Base-by-base conservation (phyloP, 2,113 vertebrate genomes). In the Neolamprologus variostigma region DNA sequence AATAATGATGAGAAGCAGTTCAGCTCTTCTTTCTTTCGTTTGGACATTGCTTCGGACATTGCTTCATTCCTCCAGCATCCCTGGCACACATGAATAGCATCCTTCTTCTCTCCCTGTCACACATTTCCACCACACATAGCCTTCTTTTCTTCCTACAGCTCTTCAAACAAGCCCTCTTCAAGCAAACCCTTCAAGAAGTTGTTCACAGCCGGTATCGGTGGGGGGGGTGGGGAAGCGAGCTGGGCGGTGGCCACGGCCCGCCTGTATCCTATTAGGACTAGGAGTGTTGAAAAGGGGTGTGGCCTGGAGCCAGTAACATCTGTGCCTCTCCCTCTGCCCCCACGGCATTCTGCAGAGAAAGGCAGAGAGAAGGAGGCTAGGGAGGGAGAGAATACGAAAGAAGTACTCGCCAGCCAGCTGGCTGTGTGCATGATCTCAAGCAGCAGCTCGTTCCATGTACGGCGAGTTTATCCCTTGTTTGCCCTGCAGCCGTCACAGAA, bases 211-310 rank as follows among this genome's bases (percentile, higher is more conserved):
- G 6, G 80, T 42, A 55, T 35, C 19, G 21, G 81, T 13, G 35
- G 63, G 80, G 78, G 78, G 61, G 79, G 59, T 53, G 80, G 12
- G 59, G 81, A 37, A 81, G 50, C 14, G 26, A 68, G 71, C 89
- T 92, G 94, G 96, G 96, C 73, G 94, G 92, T 2, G 93, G 88
- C 93, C 93, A 87, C 23, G 10, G 54, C 89, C 86, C 31, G 84
- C 87, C 91, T 86, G 89, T 87, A 68, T 96, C 96, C 96, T 95
- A 96, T 97, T 93, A 96, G 94, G 89, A 89, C 28, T 83, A 86
- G 86, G 92, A 93, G 94, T 96, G 95, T 95, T 95, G 93, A 96
- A 96, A 96, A 95, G 93, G 90, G 97, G 97, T 81, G 96, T 96
- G 96, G 92, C 91, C 88, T 95, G 76, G 54, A 78, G 89, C 87